Evolutionary conservation across 1,140 invertebrate genomes (phyloP).

Genomic region (Drosophila varians): DNA sequence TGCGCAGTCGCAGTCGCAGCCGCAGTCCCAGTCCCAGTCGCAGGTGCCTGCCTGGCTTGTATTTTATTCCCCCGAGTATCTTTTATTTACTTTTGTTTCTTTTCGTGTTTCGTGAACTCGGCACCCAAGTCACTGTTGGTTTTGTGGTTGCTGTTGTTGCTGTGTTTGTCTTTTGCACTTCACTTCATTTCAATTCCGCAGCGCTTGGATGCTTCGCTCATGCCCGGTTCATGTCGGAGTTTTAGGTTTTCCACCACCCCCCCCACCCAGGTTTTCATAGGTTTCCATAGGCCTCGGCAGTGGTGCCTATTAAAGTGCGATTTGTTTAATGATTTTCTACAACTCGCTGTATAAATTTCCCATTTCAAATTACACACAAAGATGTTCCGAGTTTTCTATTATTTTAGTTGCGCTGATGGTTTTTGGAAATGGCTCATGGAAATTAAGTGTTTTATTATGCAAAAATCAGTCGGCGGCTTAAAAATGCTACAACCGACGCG

Average conservation of each 20-base stretch:
- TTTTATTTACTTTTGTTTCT: constrained; percentile 40
- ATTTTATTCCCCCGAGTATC: constrained; percentile 21
- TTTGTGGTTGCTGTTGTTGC: constrained; percentile 62
- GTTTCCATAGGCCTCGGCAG: constrained; percentile 62
- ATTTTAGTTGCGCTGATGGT: constrained; percentile 30
- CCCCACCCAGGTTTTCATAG: constrained; percentile 49
- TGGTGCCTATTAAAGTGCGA: constrained; percentile 81
- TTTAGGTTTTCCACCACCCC: constrained; percentile 5
- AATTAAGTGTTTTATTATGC: constrained; percentile 83
- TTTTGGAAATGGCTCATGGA: constrained; percentile 77
- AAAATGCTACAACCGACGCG: constrained; percentile 45
- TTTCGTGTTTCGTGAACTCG: constrained; percentile 54
- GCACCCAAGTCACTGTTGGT: constrained; percentile 59
- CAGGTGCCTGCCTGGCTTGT: constrained; percentile 37
- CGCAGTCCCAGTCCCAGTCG: too few species aligned
- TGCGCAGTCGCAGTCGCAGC: constrained; percentile 40
- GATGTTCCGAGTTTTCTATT: constrained; percentile 44
- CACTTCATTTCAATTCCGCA: constrained; percentile 81
- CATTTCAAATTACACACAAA: constrained; percentile 76
- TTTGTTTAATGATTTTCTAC: constrained; percentile 83
- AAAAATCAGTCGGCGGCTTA: constrained; percentile 66
- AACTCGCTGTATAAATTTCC: constrained; percentile 79
- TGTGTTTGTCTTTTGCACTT: constrained; percentile 82
- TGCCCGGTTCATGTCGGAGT: constrained; percentile 53
- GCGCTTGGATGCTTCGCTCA: constrained; percentile 70